Evolutionary conservation across 2,797 vertebrate species (phyloP), one percentile per base, ranked within the genome.

Genomic region (Acipenser oxyrinchus): DNA sequence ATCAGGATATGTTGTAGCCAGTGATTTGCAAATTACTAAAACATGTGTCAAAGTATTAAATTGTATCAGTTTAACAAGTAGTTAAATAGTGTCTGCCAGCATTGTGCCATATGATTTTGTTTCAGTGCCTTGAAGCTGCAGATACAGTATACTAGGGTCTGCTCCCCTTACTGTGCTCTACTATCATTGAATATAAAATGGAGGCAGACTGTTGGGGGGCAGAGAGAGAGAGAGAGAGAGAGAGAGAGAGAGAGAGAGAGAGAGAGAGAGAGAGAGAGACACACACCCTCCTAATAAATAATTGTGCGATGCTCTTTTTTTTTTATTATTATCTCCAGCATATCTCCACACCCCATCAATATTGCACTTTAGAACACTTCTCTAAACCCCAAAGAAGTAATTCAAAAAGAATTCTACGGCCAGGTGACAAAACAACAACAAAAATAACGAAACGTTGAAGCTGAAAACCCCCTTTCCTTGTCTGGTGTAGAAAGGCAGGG

Each of bases 131-230:
- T 37, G 23, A 37, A 1, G 23, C 23, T 37, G 23, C 23, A 37
- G 23, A 37, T 37, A 37, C 2, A 37, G 23, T 37, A 37, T 37
- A 37, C 23, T 1, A 72, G 79, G 79, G 79, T 69, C 71, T 74
- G 71, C 52, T 70, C 74, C 64, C 74, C 70, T 68, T 68, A 74
- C 75, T 37, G 23, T 37, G 23, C 23, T 70, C 74, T 70, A 63
- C 64, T 69, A 63, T 67, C 64, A 67, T 63, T 66, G 72, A 76
- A 71, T 74, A 82, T 90, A 93, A 93, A 91, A 94, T 91, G 91
- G 90, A 93, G 91, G 89, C 87, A 87, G 79, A 85, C 76, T 82
- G 87, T 79, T 79, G 75, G 80, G 88, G 87, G 84, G 85, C 84
- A 93, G 86, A 88, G 82, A 87, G 83, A 87, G 86, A 88, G 82